Percentiles rank a stretch among this genome's conserved stretches.
These are phyloP conservation scores for Antedon mediterranea DNA, from an alignment of 53 echinoderm and acorn worm genomes.

Conservation along the genomic window DNA sequence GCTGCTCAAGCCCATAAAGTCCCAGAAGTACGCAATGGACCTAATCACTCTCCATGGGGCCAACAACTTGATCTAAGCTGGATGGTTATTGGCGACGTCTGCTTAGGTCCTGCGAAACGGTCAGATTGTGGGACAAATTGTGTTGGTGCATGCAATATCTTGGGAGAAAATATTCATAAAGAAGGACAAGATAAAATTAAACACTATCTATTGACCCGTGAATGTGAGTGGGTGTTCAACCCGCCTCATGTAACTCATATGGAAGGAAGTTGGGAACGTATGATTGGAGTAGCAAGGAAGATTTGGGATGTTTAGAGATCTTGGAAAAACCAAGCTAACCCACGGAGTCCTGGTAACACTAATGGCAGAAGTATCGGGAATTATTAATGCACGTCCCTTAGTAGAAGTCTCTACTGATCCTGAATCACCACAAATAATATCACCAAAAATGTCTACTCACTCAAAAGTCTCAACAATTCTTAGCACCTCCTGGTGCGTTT, in stretches of 20 bases:
- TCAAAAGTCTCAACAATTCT: constrained; percentile 6
- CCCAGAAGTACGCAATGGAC: too few relatives aligned
- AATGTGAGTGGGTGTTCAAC: constrained; percentile 24
- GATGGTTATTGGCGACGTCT: too few relatives aligned
- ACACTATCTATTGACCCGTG: constrained; percentile 5
- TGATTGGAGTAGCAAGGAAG: constrained; percentile 3
- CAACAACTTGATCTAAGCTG: too few relatives aligned
- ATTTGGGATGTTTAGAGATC: constrained; percentile 25
- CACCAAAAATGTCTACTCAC: constrained; percentile 22
- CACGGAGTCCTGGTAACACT: constrained; percentile 25
- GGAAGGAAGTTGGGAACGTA: constrained; percentile 27
- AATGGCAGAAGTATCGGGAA: constrained; percentile 26
- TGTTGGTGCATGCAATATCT: constrained; percentile 32
- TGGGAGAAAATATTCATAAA: background rate
- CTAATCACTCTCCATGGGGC: too few relatives aligned
- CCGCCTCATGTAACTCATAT: constrained; percentile 28
- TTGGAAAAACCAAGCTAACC: constrained; percentile 23
- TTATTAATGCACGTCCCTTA: constrained; percentile 21
- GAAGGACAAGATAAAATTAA: background rate
- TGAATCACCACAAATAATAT: constrained; percentile 13
- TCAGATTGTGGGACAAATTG: constrained; percentile 47
- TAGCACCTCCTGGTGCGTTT: constrained; percentile 14
- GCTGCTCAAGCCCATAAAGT: too few relatives aligned
- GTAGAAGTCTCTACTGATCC: constrained; percentile 21
- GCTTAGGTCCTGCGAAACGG: constrained; percentile 31